Evolutionary conservation across 1,140 invertebrate species (phyloP), one percentile per base, ranked within the genome.

Genomic region (Psix sp.): DNA sequence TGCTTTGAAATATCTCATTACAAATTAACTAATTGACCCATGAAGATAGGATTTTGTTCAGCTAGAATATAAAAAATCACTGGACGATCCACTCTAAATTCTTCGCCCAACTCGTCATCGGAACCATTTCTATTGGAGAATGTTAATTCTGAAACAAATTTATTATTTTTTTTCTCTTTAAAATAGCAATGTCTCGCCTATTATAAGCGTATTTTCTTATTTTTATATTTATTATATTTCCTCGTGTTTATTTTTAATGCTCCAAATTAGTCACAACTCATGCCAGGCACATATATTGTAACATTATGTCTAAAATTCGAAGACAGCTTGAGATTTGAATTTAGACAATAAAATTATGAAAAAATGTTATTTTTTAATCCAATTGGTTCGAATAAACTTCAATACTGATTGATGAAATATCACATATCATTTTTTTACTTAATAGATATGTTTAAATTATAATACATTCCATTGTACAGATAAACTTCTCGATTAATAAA

Each of bases 81-180:
- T 29, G 62, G 62, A 57, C 43, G 51, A 49, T 66, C 51, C 62
- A 66, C 51, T 42, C 7, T 48, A 66, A 57, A 56, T 10, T 56
- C 42, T 48, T 66, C 35, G n/a, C 6, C 17, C 16, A 20, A 5
- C n/a, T 29, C 26, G 26, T 7, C n/a, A 29, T 7, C 7, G n/a
- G 33, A 39, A 26, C 15, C 49, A 42, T 56, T 42, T 49, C 62
- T 48, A 66, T 66, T 66, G 35, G 15, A 11, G 51, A 66, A 40
- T 49, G 31, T 40, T 13, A 33, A 1, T 3, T 48, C 62, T 66
- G 62, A 66, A 66, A 56, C 62, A 66, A 57, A 66, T 57, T n/a
- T 20, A 49, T 17, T 35, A 48, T 35, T 46, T 39, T 15, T 4
- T 48, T 49, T 35, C 49, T 9, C 26, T 65, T 45, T 45, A 63